A percentile compares a stretch with the other conserved stretches of the same genome.
These are phyloP conservation scores for Glossosoma conforme DNA, from an alignment of 1,140 invertebrate genomes.

Conservation along the genomic window DNA sequence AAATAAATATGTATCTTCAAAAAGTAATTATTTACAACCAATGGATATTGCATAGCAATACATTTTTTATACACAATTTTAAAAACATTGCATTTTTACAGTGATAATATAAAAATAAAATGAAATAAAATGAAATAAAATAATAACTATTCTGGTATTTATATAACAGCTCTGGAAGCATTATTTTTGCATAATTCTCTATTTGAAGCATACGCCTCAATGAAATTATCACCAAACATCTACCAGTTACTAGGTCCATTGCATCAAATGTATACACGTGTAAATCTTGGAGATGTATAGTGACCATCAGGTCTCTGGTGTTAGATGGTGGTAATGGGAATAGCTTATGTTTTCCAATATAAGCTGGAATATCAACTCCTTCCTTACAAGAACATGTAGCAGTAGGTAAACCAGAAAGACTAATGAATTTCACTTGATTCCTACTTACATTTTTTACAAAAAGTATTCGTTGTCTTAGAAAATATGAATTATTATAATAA, in stretches of 20 bases:
- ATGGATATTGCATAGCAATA: constrained; percentile 1
- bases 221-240: no score
- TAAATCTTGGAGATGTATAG: no score
- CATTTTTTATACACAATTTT: not conserved
- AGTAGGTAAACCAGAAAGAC: not conserved
- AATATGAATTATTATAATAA: not conserved
- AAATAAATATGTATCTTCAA: constrained; percentile 1
- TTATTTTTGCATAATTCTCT: no score
- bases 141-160: constrained; percentile 8
- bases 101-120: not conserved
- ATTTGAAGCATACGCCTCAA: no score
- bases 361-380: no score
- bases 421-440: not conserved
- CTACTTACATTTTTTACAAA: not conserved
- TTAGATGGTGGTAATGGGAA: no score
- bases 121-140: constrained; percentile 1
- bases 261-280: no score
- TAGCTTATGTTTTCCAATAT: no score
- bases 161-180: constrained; percentile 3
- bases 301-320: no score
- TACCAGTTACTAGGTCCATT: no score
- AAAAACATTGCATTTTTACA: not conserved
- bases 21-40: constrained; percentile 5
- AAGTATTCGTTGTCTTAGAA: not conserved
- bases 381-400: not conserved